phyloP scores from a whole-genome alignment of 2,113 vertebrate genomes.

The Chrysemys picta region DNA sequence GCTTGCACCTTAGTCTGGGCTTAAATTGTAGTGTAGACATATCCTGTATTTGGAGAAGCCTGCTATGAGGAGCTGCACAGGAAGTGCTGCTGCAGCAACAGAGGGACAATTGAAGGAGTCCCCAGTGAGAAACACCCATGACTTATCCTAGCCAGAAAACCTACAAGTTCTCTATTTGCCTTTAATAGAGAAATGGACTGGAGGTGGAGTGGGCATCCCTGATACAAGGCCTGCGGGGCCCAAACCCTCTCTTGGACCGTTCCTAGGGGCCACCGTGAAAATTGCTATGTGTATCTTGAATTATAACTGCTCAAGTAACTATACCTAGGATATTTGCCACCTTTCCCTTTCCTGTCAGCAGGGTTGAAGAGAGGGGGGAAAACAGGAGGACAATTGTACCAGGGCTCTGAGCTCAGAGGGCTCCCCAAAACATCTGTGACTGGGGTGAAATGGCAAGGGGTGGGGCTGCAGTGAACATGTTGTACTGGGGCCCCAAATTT shows the following conservation, averaged over 20 bases:
- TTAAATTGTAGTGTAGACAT: too few species aligned
- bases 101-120: too few species aligned
- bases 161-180: too few species aligned
- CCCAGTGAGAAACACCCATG: too few species aligned
- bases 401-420: neutral
- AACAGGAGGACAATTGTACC: neutral
- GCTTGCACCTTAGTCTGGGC: too few species aligned
- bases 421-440: neutral
- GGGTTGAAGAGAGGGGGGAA: neutral
- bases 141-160: too few species aligned
- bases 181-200: too few species aligned
- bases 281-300: neutral
- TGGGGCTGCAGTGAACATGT: neutral
- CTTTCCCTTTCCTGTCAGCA: neutral
- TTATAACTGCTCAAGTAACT: neutral
- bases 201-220: neutral
- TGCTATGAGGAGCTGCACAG: too few species aligned
- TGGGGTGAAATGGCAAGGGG: too few species aligned
- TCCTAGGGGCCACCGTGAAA: neutral
- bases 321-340: neutral
- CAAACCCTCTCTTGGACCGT: neutral
- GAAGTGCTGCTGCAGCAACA: too few species aligned
- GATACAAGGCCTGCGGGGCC: neutral
- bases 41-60: too few species aligned
- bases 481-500: neutral